A percentile compares a stretch with the other conserved stretches of the same genome.
Conservation (phyloP, 1,140 invertebrate genomes). For the Drosophila pseudoananassae region DNA sequence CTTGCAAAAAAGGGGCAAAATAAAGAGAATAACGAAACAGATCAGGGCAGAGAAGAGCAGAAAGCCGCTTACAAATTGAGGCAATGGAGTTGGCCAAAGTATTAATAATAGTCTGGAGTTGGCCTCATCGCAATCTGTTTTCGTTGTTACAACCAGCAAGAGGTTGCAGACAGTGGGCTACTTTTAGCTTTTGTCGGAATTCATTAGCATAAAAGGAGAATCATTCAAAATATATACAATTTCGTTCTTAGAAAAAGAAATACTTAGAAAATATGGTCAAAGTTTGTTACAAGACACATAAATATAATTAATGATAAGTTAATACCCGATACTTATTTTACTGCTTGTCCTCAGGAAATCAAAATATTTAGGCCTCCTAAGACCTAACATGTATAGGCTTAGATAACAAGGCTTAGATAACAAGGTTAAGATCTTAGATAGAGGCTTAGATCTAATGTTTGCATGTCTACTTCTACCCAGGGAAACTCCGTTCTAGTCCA, state of each 20-base stretch:
- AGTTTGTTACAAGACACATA: too few relatives aligned
- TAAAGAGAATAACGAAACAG: conserved; percentile 9
- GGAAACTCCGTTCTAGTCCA: neutral
- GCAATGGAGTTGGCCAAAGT: conserved; percentile 19
- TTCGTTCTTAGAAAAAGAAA: too few relatives aligned
- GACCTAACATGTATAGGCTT: too few relatives aligned
- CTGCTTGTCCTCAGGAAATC: too few relatives aligned
- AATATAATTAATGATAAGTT: too few relatives aligned
- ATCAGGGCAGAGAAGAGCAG: conserved; percentile 1
- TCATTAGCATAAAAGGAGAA: neutral
- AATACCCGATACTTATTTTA: too few relatives aligned
- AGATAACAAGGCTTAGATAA: too few relatives aligned
- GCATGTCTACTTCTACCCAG: neutral
- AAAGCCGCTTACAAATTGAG: conserved; percentile 24
- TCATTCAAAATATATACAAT: too few relatives aligned
- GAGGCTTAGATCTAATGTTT: too few relatives aligned
- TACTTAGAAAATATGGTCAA: too few relatives aligned
- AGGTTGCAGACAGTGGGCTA: neutral
- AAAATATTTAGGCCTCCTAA: too few relatives aligned
- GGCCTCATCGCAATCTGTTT: conserved; percentile 35
- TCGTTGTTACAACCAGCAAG: conserved; percentile 19
- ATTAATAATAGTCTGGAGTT: conserved; percentile 40
- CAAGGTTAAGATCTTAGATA: too few relatives aligned
- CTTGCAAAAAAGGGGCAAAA: neutral
- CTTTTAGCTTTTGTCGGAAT: neutral